Evolutionary conservation across 2,888 invertebrate species (phyloP).

Genomic region (Euclidia mi): DNA sequence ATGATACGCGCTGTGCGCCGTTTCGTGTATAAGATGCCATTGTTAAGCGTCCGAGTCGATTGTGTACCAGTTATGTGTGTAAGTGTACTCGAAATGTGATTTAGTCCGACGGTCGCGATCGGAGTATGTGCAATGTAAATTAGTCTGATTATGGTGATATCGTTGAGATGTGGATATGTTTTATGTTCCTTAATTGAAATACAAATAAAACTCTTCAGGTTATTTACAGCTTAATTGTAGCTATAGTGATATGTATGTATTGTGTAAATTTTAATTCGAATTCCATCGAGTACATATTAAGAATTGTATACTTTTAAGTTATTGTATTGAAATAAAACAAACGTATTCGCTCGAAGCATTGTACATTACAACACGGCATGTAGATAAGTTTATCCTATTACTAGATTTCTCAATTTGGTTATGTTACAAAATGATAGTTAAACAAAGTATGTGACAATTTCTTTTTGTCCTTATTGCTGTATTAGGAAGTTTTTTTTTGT

Average conservation of each 20-base stretch:
- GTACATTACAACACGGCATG: slow-evolving; percentile 88
- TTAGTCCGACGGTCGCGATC: slow-evolving; percentile 75
- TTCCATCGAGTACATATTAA: slow-evolving; percentile 90
- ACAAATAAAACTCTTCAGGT: slow-evolving; percentile 88
- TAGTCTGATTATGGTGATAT: slow-evolving; percentile 89
- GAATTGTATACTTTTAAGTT: slow-evolving; percentile 89
- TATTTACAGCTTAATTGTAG: slow-evolving; percentile 88
- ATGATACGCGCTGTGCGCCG: slow-evolving; percentile 80
- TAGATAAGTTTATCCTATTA: slow-evolving; percentile 89
- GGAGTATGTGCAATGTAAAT: slow-evolving; percentile 88
- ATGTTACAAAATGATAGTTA: slow-evolving; percentile 84
- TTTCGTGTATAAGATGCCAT: slow-evolving; percentile 78
- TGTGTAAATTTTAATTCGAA: slow-evolving; percentile 89
- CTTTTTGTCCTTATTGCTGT: slow-evolving; percentile 89
- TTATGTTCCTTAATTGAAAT: slow-evolving; percentile 90
- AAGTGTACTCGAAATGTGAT: slow-evolving; percentile 81
- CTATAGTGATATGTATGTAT: slow-evolving; percentile 88
- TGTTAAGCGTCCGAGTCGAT: slow-evolving; percentile 73
- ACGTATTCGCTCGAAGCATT: slow-evolving; percentile 89
- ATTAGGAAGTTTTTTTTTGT: slow-evolving; percentile 93
- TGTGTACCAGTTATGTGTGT: slow-evolving; percentile 78
- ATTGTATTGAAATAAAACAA: slow-evolving; percentile 86
- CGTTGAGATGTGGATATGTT: slow-evolving; percentile 88
- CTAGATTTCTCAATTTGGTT: slow-evolving; percentile 89
- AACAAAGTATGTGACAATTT: slow-evolving; percentile 86